Conservation (phyloP, 2,888 invertebrate genomes). For the Bedellia somnulentella region DNA sequence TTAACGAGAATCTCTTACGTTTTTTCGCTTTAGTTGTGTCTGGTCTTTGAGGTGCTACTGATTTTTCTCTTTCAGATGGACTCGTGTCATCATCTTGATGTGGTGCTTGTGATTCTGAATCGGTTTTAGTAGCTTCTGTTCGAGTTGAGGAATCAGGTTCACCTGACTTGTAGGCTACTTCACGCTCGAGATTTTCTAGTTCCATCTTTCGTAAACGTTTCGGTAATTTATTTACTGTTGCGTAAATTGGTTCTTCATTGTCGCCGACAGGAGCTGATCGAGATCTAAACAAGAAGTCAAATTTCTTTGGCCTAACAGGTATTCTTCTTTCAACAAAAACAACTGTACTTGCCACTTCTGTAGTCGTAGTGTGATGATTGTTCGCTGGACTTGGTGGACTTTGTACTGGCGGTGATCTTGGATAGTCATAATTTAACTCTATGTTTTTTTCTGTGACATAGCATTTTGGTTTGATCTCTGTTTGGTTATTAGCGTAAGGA, state of each 20-base stretch:
- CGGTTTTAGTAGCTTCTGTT: conserved; percentile 44
- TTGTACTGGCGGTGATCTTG: conserved; percentile 37
- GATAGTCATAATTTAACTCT: conserved; percentile 52
- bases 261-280: conserved; percentile 55
- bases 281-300: conserved; percentile 51
- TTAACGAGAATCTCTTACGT: conserved; percentile 45
- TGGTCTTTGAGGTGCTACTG: conserved; percentile 32
- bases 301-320: conserved; percentile 45
- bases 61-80: conserved; percentile 46
- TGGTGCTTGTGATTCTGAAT: conserved; percentile 32
- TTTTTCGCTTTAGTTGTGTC: conserved; percentile 51
- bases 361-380: conserved; percentile 43
- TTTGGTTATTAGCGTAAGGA: not conserved
- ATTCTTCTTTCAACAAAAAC: conserved; percentile 52
- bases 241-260: conserved; percentile 51
- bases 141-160: conserved; percentile 43
- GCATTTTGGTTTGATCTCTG: conserved; percentile 10
- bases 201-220: conserved; percentile 51
- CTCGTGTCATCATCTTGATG: conserved; percentile 49
- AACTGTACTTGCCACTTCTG: conserved; percentile 54
- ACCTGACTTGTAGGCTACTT: conserved; percentile 42
- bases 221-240: conserved; percentile 52
- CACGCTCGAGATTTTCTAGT: conserved; percentile 47
- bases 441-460: conserved; percentile 56
- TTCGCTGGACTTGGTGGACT: conserved; percentile 21